Evolutionary conservation across 2,888 invertebrate genomes (phyloP).

Genomic region (Melanostoma mellinum): DNA sequence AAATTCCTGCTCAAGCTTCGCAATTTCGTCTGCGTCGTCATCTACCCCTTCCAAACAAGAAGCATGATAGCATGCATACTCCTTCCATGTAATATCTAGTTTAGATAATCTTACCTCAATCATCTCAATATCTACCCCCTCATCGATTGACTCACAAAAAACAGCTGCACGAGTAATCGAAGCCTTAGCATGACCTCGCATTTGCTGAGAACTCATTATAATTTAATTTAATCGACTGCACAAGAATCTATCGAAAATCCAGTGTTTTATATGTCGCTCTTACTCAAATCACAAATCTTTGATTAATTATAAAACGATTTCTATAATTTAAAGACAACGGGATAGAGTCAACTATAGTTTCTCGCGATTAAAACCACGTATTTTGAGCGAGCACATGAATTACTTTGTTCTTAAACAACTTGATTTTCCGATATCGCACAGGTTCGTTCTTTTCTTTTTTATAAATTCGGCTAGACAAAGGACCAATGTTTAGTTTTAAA

Average conservation of each 20-base stretch:
- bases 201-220: conserved; percentile 7
- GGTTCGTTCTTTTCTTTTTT: no score
- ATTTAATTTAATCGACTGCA: not conserved
- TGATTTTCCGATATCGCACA: no score
- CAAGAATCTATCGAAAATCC: not conserved
- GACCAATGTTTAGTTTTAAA: no score
- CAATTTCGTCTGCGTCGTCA: not conserved
- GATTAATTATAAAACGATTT: not conserved
- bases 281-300: not conserved
- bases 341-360: no score
- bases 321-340: no score
- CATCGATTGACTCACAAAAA: no score
- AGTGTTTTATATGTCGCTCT: not conserved
- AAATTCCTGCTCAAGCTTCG: not conserved
- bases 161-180: no score
- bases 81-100: not conserved
- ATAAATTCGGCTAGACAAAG: no score
- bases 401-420: not conserved
- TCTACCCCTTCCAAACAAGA: conserved; percentile 1
- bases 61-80: not conserved
- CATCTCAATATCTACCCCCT: no score
- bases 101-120: not conserved
- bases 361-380: no score
- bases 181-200: conserved; percentile 9
- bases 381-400: not conserved